Conservation (phyloP, 1,140 invertebrate genomes). For the Gyrodactylus bullatarudis region DNA sequence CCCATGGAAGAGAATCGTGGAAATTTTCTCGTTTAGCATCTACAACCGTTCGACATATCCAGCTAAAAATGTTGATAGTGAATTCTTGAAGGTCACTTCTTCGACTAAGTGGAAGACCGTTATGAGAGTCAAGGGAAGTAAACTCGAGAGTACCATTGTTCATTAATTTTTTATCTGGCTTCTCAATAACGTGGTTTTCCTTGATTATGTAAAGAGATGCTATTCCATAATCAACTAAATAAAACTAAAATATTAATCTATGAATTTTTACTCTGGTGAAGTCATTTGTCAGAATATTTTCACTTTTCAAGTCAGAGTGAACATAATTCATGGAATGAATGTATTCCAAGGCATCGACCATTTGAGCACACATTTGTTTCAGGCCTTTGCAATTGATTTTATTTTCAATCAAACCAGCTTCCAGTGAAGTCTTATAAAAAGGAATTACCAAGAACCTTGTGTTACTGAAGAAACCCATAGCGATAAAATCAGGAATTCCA, state of each 20-base stretch:
- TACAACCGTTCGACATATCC: neutral
- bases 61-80: neutral
- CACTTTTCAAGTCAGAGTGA: neutral
- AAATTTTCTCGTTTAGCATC: neutral
- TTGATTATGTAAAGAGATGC: neutral
- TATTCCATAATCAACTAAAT: neutral
- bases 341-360: neutral
- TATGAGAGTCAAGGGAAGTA: neutral
- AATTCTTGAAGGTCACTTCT: neutral
- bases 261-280: neutral
- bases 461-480: neutral
- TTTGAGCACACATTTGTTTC: neutral
- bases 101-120: neutral
- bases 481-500: neutral
- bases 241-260: neutral
- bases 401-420: neutral
- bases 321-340: neutral
- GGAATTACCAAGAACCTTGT: neutral
- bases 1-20: neutral
- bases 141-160: neutral
- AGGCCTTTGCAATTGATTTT: neutral
- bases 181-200: neutral
- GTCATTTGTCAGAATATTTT: neutral
- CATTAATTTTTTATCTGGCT: neutral
- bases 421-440: neutral